A percentile compares a stretch with the other conserved stretches of the same genome.
Evolutionary conservation across 2,888 invertebrate species (phyloP).

Genomic region (Syrista parreyssii): DNA sequence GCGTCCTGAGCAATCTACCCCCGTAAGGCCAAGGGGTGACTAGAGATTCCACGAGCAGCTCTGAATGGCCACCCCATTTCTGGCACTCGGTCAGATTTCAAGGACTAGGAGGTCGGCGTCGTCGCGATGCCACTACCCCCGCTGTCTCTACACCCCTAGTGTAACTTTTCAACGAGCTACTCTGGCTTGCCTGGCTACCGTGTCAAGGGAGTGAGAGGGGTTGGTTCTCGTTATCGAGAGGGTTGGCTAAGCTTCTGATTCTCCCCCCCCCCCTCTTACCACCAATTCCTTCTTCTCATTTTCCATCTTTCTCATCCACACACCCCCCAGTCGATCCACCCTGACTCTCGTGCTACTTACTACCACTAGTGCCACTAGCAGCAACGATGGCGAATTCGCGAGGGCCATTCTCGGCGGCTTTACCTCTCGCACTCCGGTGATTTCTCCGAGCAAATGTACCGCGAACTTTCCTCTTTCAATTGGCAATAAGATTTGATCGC

Average conservation of each 20-base stretch:
- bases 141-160: background rate
- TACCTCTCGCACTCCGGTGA: slow-evolving; percentile 44
- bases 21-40: background rate
- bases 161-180: background rate
- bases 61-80: background rate
- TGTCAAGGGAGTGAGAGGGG: background rate
- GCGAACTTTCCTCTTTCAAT: slow-evolving; percentile 63
- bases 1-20: background rate
- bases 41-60: background rate
- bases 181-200: background rate
- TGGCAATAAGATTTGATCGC: slow-evolving; percentile 64
- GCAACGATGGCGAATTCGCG: slow-evolving; percentile 37
- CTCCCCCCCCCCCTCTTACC: background rate
- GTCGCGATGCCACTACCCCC: background rate
- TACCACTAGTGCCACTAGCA: slow-evolving; percentile 1
- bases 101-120: background rate
- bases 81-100: background rate
- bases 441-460: slow-evolving; percentile 59
- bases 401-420: slow-evolving; percentile 44
- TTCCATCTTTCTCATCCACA: background rate
- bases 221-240: background rate
- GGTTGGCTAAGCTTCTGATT: background rate
- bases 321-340: background rate
- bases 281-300: slow-evolving; percentile 1
- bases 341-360: background rate